Evolutionary conservation across 1,140 invertebrate species (phyloP).

Genomic region (Sminthurides bifidus): DNA sequence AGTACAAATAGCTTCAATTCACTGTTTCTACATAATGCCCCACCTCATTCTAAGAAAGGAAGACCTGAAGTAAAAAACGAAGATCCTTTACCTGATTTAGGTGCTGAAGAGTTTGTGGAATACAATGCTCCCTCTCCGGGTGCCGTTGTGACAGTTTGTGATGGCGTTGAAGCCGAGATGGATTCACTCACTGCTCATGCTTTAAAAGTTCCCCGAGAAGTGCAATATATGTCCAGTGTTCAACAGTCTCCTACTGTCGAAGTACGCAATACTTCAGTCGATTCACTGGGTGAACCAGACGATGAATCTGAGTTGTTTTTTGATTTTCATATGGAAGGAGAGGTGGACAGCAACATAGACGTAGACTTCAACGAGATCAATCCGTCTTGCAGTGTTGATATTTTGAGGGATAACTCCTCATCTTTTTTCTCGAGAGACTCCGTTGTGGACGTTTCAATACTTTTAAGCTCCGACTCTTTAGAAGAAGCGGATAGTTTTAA

Average conservation of each 20-base stretch:
- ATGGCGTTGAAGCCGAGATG: background rate
- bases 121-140: background rate
- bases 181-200: background rate
- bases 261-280: background rate
- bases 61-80: too few relatives aligned
- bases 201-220: background rate
- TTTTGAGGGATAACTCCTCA: too few relatives aligned
- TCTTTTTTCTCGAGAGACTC: too few relatives aligned
- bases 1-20: conserved; percentile 2
- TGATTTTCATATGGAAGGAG: conserved; percentile 12
- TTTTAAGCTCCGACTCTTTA: too few relatives aligned
- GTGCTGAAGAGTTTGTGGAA: conserved; percentile 4
- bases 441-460: too few relatives aligned
- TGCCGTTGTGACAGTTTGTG: conserved; percentile 4
- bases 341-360: background rate
- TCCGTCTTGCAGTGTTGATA: background rate
- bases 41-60: too few relatives aligned
- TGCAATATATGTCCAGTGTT: background rate
- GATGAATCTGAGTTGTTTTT: conserved; percentile 3
- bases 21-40: too few relatives aligned
- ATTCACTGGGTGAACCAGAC: background rate
- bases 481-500: too few relatives aligned
- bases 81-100: too few relatives aligned
- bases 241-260: background rate
- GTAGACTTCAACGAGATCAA: conserved; percentile 4